Conservation (phyloP, 1,140 invertebrate species). For the Paraescarpia echinospica region DNA sequence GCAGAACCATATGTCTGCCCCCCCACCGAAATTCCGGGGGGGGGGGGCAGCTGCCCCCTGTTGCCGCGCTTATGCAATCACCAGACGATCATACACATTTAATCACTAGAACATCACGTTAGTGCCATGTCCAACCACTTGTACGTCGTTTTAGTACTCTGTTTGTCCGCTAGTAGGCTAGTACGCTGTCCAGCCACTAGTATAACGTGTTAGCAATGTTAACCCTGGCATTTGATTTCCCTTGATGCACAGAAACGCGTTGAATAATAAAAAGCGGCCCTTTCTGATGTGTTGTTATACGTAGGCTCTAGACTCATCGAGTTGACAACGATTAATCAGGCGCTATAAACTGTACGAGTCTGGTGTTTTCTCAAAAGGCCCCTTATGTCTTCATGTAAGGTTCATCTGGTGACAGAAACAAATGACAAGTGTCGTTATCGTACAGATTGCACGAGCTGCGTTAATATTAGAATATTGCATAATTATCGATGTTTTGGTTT, state of each 20-base stretch:
- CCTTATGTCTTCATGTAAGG: not conserved
- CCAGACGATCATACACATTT: no score
- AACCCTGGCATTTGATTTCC: not conserved
- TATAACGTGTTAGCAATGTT: not conserved
- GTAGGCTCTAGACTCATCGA: not conserved
- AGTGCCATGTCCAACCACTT: not conserved
- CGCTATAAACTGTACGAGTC: not conserved
- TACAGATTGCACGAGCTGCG: not conserved
- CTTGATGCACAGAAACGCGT: not conserved
- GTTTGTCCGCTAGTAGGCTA: not conserved
- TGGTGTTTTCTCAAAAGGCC: not conserved
- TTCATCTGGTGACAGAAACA: not conserved
- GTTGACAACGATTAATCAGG: not conserved
- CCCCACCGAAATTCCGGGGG: no score
- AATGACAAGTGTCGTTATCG: not conserved
- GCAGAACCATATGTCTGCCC: no score
- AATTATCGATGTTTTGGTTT: not conserved
- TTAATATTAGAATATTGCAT: not conserved
- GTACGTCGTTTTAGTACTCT: not conserved
- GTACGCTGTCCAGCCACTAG: not conserved
- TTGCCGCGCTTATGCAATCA: no score
- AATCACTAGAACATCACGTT: no score
- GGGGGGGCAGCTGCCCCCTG: no score
- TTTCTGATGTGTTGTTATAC: not conserved
- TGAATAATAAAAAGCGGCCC: not conserved